Percentiles rank a stretch among this genome's conserved stretches.
phyloP scores from a whole-genome alignment of 2,797 vertebrate genomes.

The Cynodonichthys magdalenae region DNA sequence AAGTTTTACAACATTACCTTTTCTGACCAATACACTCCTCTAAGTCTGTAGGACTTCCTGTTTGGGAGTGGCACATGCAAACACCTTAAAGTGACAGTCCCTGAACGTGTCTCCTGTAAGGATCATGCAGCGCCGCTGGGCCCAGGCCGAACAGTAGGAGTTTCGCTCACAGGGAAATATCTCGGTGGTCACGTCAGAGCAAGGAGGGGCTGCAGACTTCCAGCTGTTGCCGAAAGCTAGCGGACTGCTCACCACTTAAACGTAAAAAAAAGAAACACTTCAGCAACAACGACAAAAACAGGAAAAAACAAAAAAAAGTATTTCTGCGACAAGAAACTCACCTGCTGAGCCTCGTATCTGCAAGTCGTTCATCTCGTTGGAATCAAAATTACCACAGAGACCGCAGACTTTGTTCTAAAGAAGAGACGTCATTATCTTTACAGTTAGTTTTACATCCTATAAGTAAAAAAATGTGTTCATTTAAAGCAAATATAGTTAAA shows the following conservation, averaged over 20 bases:
- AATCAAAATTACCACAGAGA: conserved; percentile 83
- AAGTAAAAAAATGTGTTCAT: too few species aligned
- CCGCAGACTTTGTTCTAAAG: conserved; percentile 73
- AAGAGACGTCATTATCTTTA: not conserved
- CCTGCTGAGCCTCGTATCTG: conserved; percentile 63
- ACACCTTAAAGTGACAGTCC: conserved; percentile 75
- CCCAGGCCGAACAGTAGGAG: conserved; percentile 85
- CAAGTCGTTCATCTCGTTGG: conserved; percentile 76
- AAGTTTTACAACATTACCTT: not conserved
- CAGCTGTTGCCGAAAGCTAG: conserved; percentile 83
- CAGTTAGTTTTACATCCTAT: too few species aligned
- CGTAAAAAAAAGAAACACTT: not conserved
- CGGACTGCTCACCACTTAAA: conserved; percentile 48
- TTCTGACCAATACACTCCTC: too few species aligned
- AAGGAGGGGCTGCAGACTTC: conserved; percentile 78
- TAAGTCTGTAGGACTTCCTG: too few species aligned
- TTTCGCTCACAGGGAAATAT: conserved; percentile 83
- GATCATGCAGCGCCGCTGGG: conserved; percentile 83
- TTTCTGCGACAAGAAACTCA: not conserved
- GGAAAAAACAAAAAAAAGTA: not conserved
- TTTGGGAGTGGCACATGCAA: not conserved
- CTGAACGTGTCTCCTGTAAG: conserved; percentile 78
- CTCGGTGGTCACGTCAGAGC: conserved; percentile 77
- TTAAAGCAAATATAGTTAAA: too few species aligned
- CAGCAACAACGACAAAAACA: not conserved